Base-by-base conservation (phyloP, 2,113 vertebrate species). In the Pollimyrus isidori region DNA sequence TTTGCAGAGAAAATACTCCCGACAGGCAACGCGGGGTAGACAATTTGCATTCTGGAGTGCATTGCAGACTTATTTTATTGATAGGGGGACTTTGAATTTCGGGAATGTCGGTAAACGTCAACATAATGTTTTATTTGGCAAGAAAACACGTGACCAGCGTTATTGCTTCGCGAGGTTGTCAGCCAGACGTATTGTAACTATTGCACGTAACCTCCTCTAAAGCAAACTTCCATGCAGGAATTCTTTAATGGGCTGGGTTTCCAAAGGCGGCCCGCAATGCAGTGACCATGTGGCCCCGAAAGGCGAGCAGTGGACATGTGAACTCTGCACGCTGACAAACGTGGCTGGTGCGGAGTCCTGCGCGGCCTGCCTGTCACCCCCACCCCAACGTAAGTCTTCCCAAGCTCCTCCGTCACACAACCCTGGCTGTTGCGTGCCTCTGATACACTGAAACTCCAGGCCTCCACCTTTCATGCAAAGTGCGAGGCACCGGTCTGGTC, bases 241-340 rank as follows among this genome's bases (percentile, higher is more conserved):
- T 91, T 95, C 93, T 80, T 88, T 96, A 91, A 93, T 95, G 90
- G 93, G 92, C 89, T 96, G 97, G 97, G 92, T 91, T 45, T 92
- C 30, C 92, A 93, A 89, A 53, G 92, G 92, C 7, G 52, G 49
- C n/a, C 86, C 90, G 73, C 89, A 89, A 88, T 89, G 91, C 90
- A 87, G 87, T 21, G 96, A 96, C 73, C 92, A 93, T 0, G 92
- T 97, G 85, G 96, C 96, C 45, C 93, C 15, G 89, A 95, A 94
- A 88, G 97, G 98, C 91, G 97, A 97, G 90, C 96, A 97, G 86
- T 99, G 98, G 98, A 91, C 94, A 0, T 99, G 98, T 94, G 80
- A 50, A 17, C 88, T 94, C 62, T 99, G 98, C 89, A 99, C 97
- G 7, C 95, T 99, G 87, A 94, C 97, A 92, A 99, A 99, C 93